phyloP scores from a whole-genome alignment of 2,888 invertebrate genomes.

The Villa cingulata region DNA sequence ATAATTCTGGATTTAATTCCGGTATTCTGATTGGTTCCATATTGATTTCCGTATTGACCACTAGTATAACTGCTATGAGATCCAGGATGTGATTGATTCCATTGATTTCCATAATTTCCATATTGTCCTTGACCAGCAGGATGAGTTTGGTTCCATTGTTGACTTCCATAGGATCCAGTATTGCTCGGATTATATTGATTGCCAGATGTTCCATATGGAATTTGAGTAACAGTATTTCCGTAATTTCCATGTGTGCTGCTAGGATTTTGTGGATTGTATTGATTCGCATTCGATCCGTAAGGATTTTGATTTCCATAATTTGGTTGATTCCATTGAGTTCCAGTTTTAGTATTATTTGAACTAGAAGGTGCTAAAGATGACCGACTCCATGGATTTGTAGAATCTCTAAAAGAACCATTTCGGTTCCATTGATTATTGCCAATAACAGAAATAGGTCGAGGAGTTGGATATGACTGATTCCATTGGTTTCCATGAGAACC shows the following conservation, averaged over 20 bases:
- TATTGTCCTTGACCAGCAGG: not conserved
- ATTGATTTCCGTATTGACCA: not conserved
- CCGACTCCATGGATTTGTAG: not conserved
- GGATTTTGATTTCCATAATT: not conserved
- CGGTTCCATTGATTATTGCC: constrained; percentile 1
- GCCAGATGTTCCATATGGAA: not conserved
- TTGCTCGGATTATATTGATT: not conserved
- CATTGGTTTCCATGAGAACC: not conserved
- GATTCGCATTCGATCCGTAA: not conserved
- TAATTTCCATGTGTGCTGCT: not conserved
- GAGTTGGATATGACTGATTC: not conserved
- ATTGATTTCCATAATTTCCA: not conserved
- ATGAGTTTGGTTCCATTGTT: not conserved
- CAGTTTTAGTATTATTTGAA: not conserved
- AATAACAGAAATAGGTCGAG: not conserved
- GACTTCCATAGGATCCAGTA: too few relatives aligned
- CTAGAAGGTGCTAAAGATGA: not conserved
- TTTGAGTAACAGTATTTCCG: not conserved
- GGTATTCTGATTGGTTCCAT: too few relatives aligned
- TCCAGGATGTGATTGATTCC: not conserved
- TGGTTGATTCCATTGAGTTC: not conserved
- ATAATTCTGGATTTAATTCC: not conserved
- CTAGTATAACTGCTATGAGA: not conserved
- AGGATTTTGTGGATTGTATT: too few relatives aligned
- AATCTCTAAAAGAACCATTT: not conserved